phyloP scores from a whole-genome alignment of 2,797 vertebrate species.

The Anguilla megastoma region DNA sequence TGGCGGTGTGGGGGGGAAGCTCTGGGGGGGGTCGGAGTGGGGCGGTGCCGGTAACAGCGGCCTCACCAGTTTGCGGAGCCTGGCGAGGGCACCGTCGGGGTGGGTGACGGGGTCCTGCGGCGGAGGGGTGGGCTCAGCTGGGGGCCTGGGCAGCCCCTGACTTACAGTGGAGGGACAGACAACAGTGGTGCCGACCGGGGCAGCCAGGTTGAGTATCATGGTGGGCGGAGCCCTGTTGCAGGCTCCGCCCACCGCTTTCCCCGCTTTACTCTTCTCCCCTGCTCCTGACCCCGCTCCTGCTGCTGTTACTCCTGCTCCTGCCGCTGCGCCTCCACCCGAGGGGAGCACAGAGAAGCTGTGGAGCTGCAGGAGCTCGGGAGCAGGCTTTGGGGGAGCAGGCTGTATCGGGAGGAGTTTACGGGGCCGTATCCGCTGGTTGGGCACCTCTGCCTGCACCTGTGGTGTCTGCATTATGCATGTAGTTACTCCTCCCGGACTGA shows the following conservation, averaged over 20 bases:
- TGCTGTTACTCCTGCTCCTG: neutral
- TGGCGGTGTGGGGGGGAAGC: neutral
- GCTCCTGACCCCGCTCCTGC: neutral
- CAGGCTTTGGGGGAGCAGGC: constrained; percentile 40
- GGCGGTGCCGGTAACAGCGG: neutral
- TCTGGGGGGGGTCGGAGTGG: neutral
- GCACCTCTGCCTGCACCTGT: constrained; percentile 23
- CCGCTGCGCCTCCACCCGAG: neutral
- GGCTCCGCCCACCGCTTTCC: neutral
- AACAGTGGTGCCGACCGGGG: constrained; percentile 16
- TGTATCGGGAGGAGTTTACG: constrained; percentile 49
- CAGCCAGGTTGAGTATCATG: constrained; percentile 36
- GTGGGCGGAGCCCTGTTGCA: constrained; percentile 3
- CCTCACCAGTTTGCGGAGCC: constrained; percentile 48
- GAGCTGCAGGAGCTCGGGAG: constrained; percentile 25
- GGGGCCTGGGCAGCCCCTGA: constrained; percentile 16
- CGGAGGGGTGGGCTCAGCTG: constrained; percentile 8
- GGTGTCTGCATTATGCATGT: constrained; percentile 14
- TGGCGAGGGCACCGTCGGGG: constrained; percentile 48
- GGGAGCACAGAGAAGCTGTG: constrained; percentile 10
- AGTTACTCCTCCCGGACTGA: constrained; percentile 22
- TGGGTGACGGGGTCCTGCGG: constrained; percentile 48
- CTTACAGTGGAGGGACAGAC: constrained; percentile 17
- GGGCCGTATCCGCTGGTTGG: constrained; percentile 22
- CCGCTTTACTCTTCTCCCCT: neutral